phyloP scores from a whole-genome alignment of 2,113 vertebrate genomes.

The Vulpes ferrilata region DNA sequence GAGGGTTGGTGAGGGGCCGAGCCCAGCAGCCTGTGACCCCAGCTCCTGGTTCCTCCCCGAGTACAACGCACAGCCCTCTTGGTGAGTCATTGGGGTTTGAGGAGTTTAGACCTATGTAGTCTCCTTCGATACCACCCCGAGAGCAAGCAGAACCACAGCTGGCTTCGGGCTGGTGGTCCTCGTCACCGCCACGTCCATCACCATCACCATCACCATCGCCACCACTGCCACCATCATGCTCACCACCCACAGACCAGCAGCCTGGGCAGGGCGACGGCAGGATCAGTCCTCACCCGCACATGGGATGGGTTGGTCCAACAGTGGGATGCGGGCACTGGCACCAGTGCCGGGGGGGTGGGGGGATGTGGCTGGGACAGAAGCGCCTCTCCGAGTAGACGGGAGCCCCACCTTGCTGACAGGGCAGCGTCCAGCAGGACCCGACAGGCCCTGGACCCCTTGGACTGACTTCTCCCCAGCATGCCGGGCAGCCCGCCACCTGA shows the following conservation, averaged over 20 bases:
- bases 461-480: background rate
- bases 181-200: background rate
- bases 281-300: fast-evolving
- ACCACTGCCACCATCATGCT: background rate
- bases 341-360: background rate
- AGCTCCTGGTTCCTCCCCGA: background rate
- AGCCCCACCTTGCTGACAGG: background rate
- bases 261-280: fast-evolving
- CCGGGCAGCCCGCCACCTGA: background rate
- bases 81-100: background rate
- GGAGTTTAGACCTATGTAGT: background rate
- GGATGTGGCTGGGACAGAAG: fast-evolving
- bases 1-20: background rate
- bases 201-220: background rate
- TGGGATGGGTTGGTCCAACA: fast-evolving
- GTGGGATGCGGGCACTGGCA: fast-evolving
- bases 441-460: background rate
- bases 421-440: background rate
- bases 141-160: no score
- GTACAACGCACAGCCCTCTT: no score
- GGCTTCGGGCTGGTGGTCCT: background rate
- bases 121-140: background rate
- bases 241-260: no score
- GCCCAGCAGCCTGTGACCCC: fast-evolving
- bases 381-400: fast-evolving